phyloP scores from a whole-genome alignment of 2,113 vertebrate species.

The Pavo muticus region DNA sequence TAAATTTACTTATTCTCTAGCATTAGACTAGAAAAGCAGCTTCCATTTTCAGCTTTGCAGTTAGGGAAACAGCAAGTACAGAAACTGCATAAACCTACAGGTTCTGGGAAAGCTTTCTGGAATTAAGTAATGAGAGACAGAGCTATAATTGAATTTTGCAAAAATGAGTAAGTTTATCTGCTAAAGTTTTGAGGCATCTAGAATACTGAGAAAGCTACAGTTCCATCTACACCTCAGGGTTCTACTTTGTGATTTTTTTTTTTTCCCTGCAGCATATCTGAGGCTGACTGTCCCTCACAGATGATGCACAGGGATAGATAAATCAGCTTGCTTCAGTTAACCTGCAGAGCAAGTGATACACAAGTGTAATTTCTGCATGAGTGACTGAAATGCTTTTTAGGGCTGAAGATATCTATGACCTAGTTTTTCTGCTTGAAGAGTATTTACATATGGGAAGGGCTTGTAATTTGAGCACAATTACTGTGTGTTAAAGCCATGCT shows the following conservation, averaged over 20 bases:
- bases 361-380: background rate
- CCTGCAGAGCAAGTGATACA: background rate
- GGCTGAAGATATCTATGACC: conserved; percentile 1
- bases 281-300: background rate
- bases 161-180: background rate
- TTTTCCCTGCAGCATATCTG: rapidly evolving
- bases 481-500: background rate
- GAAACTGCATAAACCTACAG: background rate
- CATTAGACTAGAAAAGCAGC: background rate
- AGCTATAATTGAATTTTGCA: background rate
- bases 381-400: conserved; percentile 9
- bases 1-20: background rate
- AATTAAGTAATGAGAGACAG: background rate
- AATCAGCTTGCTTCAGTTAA: background rate
- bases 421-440: conserved; percentile 38
- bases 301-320: background rate
- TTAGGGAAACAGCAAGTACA: background rate
- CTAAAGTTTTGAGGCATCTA: background rate
- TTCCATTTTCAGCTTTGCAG: background rate
- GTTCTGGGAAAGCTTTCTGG: background rate
- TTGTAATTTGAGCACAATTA: background rate
- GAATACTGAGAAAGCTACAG: rapidly evolving
- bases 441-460: background rate
- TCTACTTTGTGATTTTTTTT: background rate
- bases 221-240: background rate